phyloP scores from a whole-genome alignment of 2,797 vertebrate genomes.

The Poecilia gillii region DNA sequence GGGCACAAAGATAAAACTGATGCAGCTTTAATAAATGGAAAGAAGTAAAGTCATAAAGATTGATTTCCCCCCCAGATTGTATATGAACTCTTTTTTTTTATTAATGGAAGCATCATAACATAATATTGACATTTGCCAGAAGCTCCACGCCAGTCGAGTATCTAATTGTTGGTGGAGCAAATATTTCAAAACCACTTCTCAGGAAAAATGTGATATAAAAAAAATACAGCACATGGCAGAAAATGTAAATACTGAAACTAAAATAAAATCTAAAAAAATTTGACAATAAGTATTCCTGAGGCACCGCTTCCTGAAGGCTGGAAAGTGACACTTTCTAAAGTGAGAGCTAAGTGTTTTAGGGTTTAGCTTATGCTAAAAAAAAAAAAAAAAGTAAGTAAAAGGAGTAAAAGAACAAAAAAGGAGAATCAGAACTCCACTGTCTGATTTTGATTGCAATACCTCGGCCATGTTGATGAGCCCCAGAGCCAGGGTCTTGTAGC shows the following conservation, averaged over 20 bases:
- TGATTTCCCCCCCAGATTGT: not conserved
- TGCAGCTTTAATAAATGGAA: not conserved
- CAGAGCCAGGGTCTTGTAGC: constrained; percentile 90
- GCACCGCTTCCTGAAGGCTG: not conserved
- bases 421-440: not conserved
- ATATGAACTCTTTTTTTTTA: not conserved
- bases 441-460: constrained; percentile 64
- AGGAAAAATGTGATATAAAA: not conserved
- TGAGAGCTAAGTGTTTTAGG: not conserved
- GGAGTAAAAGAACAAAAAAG: not conserved
- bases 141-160: not conserved
- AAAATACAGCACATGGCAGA: constrained; percentile 13
- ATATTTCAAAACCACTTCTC: not conserved
- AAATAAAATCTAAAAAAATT: not conserved
- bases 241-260: constrained; percentile 14
- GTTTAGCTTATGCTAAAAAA: not conserved
- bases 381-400: not conserved
- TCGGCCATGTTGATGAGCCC: constrained; percentile 94
- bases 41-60: not conserved
- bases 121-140: not conserved
- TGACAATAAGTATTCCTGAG: not conserved
- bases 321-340: not conserved
- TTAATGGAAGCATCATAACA: not conserved
- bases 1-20: not conserved
- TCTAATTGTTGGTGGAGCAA: not conserved